Conservation (phyloP, 2,888 invertebrate genomes). For the Acleris emargana region DNA sequence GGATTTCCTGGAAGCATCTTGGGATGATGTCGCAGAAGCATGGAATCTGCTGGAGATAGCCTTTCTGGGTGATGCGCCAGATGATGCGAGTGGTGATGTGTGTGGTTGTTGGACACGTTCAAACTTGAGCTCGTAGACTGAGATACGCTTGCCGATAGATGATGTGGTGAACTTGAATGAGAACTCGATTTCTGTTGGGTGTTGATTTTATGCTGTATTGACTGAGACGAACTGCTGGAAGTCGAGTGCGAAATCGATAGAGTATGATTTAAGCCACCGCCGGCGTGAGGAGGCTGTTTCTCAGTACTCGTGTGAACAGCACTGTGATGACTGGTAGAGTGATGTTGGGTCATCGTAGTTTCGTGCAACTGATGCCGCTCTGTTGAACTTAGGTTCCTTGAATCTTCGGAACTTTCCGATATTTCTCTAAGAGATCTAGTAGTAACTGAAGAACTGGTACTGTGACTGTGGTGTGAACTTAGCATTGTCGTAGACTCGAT, state of each 20-base stretch:
- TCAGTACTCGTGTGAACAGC: conserved; percentile 86
- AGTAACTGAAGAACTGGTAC: conserved; percentile 88
- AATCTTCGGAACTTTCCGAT: conserved; percentile 79
- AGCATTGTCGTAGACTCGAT: conserved; percentile 87
- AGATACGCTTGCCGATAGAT: conserved; percentile 82
- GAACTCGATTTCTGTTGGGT: conserved; percentile 77
- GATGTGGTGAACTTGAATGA: conserved; percentile 79
- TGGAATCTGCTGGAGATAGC: conserved; percentile 84
- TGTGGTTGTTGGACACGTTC: conserved; percentile 83
- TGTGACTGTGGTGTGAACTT: conserved; percentile 87
- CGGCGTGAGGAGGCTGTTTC: conserved; percentile 82
- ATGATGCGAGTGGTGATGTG: conserved; percentile 87
- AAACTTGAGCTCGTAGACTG: conserved; percentile 81
- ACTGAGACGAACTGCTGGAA: conserved; percentile 86
- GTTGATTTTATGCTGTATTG: conserved; percentile 85
- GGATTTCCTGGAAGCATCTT: conserved; percentile 83
- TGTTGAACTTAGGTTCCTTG: conserved; percentile 73
- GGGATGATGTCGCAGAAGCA: conserved; percentile 77
- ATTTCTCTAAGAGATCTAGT: conserved; percentile 86
- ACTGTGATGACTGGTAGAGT: conserved; percentile 86
- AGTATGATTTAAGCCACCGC: conserved; percentile 82
- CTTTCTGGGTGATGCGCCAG: conserved; percentile 86
- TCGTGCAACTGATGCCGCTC: conserved; percentile 86
- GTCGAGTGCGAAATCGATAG: conserved; percentile 88
- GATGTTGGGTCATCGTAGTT: conserved; percentile 86